Conservation (phyloP, 2,888 invertebrate species). For the Villa cingulata region DNA sequence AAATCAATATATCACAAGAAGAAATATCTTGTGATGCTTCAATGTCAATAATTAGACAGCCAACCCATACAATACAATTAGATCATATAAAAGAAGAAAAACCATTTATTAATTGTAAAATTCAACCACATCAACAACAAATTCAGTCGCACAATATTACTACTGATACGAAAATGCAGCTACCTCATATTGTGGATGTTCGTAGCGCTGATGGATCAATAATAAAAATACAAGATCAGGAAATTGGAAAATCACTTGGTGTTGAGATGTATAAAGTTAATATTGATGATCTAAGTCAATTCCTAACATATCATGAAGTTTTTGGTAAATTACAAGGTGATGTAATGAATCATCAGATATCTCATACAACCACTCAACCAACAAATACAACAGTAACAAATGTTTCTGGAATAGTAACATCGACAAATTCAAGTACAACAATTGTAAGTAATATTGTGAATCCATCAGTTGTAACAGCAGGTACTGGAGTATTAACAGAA, state of each 20-base stretch:
- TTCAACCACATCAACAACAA: conserved; percentile 9
- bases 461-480: conserved; percentile 17
- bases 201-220: conserved; percentile 56
- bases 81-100: conserved; percentile 12
- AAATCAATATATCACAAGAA: conserved; percentile 14
- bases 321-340: conserved; percentile 50
- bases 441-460: conserved; percentile 15
- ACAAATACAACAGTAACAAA: conserved; percentile 10
- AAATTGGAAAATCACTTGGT: conserved; percentile 38
- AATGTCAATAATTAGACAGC: neutral
- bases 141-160: conserved; percentile 7
- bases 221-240: conserved; percentile 51
- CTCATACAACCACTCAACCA: conserved; percentile 33
- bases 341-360: conserved; percentile 33
- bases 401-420: conserved; percentile 15
- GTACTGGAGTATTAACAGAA: conserved; percentile 10
- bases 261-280: conserved; percentile 64
- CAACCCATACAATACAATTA: neutral
- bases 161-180: conserved; percentile 13
- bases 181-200: conserved; percentile 41
- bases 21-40: conserved; percentile 11
- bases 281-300: conserved; percentile 71
- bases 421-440: conserved; percentile 9
- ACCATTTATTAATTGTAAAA: conserved; percentile 11
- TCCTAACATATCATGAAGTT: conserved; percentile 75